Conservation (phyloP, 2,888 invertebrate species). For the Furcula furcula region DNA sequence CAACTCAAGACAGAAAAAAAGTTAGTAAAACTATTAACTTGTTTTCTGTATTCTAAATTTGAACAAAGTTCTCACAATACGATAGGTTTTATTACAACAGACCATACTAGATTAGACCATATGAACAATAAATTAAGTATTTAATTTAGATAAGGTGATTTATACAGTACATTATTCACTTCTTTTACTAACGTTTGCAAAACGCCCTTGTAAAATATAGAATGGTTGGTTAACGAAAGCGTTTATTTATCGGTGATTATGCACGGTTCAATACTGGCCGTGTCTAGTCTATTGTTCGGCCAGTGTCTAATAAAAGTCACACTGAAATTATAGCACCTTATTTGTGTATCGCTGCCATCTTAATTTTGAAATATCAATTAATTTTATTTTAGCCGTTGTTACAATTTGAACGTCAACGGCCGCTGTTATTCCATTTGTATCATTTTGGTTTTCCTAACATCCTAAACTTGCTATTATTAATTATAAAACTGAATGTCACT, state of each 20-base stretch:
- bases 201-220: constrained; percentile 2
- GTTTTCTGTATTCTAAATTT: too few relatives aligned
- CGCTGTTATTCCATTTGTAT: too few relatives aligned
- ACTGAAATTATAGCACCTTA: constrained; percentile 2
- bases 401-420: neutral
- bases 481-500: too few relatives aligned
- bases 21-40: too few relatives aligned
- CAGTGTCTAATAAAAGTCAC: constrained; percentile 1
- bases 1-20: too few relatives aligned
- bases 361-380: neutral
- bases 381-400: neutral
- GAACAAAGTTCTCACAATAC: too few relatives aligned
- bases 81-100: too few relatives aligned
- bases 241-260: constrained; percentile 1
- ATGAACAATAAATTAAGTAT: neutral
- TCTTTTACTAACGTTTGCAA: constrained; percentile 1
- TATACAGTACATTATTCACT: constrained; percentile 1
- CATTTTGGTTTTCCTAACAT: too few relatives aligned
- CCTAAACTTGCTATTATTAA: too few relatives aligned
- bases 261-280: neutral
- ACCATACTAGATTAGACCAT: neutral
- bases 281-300: neutral
- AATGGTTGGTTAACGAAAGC: constrained; percentile 3
- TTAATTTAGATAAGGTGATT: constrained; percentile 2
- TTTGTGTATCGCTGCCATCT: neutral